Evolutionary conservation across 2,113 vertebrate genomes (phyloP).

Genomic region (Bombycilla garrulus): DNA sequence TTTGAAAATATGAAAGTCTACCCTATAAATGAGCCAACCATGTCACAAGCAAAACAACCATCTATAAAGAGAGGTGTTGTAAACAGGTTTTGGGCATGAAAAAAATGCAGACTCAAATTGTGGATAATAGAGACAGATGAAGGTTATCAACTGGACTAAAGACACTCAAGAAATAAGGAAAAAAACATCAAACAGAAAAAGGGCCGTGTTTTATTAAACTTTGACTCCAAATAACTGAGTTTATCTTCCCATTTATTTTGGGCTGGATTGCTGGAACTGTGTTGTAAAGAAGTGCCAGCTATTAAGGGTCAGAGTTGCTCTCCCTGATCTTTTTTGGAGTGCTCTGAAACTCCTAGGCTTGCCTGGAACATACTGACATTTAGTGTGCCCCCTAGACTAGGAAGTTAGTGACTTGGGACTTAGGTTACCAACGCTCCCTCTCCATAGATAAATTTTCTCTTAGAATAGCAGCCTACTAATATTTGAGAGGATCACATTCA

Average conservation of each 20-base stretch:
- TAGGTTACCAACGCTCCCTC: not conserved
- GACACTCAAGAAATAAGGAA: not conserved
- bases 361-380: not conserved
- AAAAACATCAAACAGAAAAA: not conserved
- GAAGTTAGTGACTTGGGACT: not conserved
- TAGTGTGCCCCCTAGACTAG: fast-evolving
- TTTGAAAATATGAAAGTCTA: not conserved
- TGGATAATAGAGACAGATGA: not conserved
- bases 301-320: not conserved
- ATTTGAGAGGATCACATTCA: not conserved
- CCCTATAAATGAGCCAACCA: not conserved
- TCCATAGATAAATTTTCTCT: not conserved
- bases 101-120: not conserved
- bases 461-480: not conserved
- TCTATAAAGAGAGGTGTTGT: not conserved
- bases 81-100: not conserved
- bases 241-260: not conserved
- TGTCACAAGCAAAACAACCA: not conserved
- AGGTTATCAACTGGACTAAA: not conserved
- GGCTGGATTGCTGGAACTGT: not conserved
- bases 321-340: not conserved
- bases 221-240: not conserved
- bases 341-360: not conserved
- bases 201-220: not conserved
- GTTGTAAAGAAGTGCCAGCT: not conserved